Conservation (phyloP, 64 coral and sea anemone species). For the Porites australiensis region DNA sequence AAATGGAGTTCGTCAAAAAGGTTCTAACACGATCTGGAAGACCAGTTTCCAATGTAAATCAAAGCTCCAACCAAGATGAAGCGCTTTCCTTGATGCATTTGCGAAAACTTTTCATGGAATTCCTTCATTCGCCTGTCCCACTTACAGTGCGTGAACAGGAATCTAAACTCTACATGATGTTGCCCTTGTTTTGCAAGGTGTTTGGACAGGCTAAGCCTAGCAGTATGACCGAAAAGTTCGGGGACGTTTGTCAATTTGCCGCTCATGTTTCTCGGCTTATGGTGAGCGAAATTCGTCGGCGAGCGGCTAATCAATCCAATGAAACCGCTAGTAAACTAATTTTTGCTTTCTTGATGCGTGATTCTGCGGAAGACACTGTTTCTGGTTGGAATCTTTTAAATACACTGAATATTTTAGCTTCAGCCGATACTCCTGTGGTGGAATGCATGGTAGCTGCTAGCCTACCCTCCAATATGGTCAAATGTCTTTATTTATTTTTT, state of each 20-base stretch:
- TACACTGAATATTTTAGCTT: constrained; percentile 85
- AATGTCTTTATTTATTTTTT: constrained; percentile 98
- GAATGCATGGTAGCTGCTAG: constrained; percentile 97
- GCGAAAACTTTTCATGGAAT: constrained; percentile 97
- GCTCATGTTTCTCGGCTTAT: constrained; percentile 97
- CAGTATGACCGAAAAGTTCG: constrained; percentile 92
- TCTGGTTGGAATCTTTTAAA: constrained; percentile 94
- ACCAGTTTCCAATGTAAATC: constrained; percentile 67
- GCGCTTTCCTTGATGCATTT: constrained; percentile 91
- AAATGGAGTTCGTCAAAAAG: constrained; percentile 87
- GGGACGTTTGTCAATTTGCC: constrained; percentile 94
- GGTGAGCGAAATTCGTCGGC: constrained; percentile 89
- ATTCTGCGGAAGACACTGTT: constrained; percentile 77
- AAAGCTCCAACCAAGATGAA: constrained; percentile 86
- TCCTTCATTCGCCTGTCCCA: constrained; percentile 93
- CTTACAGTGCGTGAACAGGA: constrained; percentile 96
- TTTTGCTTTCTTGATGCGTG: constrained; percentile 86
- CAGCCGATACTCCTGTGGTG: constrained; percentile 92
- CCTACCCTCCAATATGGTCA: constrained; percentile 93
- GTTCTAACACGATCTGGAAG: constrained; percentile 68
- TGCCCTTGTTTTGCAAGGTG: constrained; percentile 96
- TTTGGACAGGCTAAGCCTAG: constrained; percentile 82
- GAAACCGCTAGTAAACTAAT: constrained; percentile 85
- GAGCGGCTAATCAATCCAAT: constrained; percentile 79
- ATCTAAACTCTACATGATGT: constrained; percentile 88